A percentile compares a stretch with the other conserved stretches of the same genome.
These are phyloP conservation scores for Enteromius unitaeniatus DNA, from an alignment of 2,797 vertebrate genomes.

Conservation along the genomic window DNA sequence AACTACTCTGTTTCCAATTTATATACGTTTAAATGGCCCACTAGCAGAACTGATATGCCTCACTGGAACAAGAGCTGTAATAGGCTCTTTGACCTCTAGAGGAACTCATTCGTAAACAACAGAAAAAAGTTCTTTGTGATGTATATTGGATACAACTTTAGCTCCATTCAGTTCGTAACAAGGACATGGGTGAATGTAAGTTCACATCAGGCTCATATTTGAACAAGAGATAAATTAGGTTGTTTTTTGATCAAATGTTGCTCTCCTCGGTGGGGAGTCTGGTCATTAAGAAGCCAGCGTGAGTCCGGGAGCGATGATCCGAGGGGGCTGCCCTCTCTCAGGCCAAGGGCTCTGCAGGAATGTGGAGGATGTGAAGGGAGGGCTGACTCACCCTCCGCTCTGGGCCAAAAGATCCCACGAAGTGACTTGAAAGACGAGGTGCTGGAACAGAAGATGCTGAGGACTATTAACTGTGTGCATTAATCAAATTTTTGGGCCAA, in stretches of 20 bases:
- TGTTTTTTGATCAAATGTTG: conserved; percentile 6
- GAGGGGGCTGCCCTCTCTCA: conserved; percentile 38
- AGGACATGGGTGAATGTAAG: neutral
- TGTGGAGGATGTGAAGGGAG: conserved; percentile 47
- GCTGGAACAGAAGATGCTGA: conserved; percentile 9
- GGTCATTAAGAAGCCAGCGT: conserved; percentile 20
- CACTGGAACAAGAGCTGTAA: neutral
- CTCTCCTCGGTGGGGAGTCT: neutral
- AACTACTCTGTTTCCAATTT: conserved; percentile 23
- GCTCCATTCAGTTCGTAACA: neutral
- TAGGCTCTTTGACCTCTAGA: neutral
- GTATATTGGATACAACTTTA: conserved; percentile 10
- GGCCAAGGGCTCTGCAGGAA: conserved; percentile 38
- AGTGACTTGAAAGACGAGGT: conserved; percentile 24
- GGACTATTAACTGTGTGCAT: conserved; percentile 17
- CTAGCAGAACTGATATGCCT: neutral
- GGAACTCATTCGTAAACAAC: conserved; percentile 12
- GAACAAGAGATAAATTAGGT: neutral
- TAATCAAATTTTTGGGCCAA: conserved; percentile 15
- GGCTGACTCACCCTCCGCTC: conserved; percentile 8
- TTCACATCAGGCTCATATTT: conserved; percentile 16
- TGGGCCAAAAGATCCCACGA: conserved; percentile 21
- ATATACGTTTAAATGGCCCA: conserved; percentile 6
- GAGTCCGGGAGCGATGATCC: neutral
- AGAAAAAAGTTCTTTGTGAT: neutral